Base-by-base conservation (phyloP, 2,888 invertebrate species). In the Ramazzottius varieornatus region DNA sequence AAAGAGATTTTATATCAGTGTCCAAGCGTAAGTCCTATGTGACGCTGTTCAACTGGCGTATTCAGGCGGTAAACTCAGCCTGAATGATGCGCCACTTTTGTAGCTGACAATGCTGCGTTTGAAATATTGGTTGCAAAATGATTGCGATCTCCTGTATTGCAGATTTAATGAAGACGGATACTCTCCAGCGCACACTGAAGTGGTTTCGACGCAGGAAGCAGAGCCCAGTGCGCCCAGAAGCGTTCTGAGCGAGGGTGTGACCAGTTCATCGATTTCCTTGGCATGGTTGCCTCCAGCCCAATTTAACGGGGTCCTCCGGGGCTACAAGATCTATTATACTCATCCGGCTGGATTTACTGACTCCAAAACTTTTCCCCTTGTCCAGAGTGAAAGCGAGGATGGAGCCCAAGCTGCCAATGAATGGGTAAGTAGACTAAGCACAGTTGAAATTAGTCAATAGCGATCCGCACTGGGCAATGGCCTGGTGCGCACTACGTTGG, bases 131-230 rank as follows among this genome's bases (percentile, higher is more conserved):
- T 40, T 40, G 8, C 8, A 40, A 40, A 40, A 20, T 40, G 8
- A 13, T 40, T 8, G 20, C 8, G 20, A 40, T 20, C 29, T 16
- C 4, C 29, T 24, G 4, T 29, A 13, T 29, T 54, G 54, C 54
- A 54, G 54, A 4, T 54, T 24, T 24, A 54, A 54, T 29, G 54
- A 54, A 4, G 54, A 54, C 29, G 54, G 54, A 8, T 54, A 54
- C 54, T 54, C 54, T 24, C n/a, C 54, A n/a, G 54, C 54, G 16
- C 54, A 54, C 54, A 54, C 54, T 24, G 54, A 54, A 24, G 54
- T 54, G n/a, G 29, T 54, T 24, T 8, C 16, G 16, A 54, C 54
- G 16, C n/a, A 4, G 29, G 54, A 54, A 29, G 54, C 16, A 8
- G 29, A 24, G n/a, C 54, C 54, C 20, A 54, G 54, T 29, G 54